Evolutionary conservation across 2,113 vertebrate genomes (phyloP), one percentile per base, ranked within the genome.

Genomic region (Sinocyclocheilus rhinocerous): DNA sequence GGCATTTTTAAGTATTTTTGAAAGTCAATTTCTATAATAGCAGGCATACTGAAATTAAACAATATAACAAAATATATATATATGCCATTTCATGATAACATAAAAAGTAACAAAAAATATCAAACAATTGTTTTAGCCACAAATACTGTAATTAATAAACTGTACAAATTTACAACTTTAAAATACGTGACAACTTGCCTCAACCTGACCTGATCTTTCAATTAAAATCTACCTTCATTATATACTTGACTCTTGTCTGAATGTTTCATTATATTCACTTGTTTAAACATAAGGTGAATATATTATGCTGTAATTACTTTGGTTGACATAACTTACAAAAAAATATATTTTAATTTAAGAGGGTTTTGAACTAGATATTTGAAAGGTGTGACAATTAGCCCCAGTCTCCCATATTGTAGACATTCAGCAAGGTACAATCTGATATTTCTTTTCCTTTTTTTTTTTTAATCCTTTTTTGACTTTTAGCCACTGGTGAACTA

Each of bases 401-500:
- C 24, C 9, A 22, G 29, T 59, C 52, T 78, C 29, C 9, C 26
- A 8, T 57, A 59, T 59, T n/a, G 26, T 24, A 57, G 76, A n/a
- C 20, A 7, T 73, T 45, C 70, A 12, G 26, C 26, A 20, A 18
- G 26, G 24, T 61, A 26, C 15, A 52, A 16, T n/a, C 7, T 61
- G 57, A n/a, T 59, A 8, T 22, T 20, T 57, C 2, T 57, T 5
- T 55, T 55, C 52, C 22, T 57, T 20, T 7, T 2, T 29, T 18
- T 33, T 29, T 75, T 42, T 67, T 7, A 15, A 73, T 84, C 83
- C 42, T 42, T 24, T 55, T 67, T 67, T 16, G 18, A 76, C 78
- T 83, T 69, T 55, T 57, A 70, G 50, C 29, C 72, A 39, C 48
- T 77, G 72, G 61, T 52, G 50, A 82, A 69, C 78, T 81, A 39